phyloP scores from a whole-genome alignment of 2,797 vertebrate species.

The Acestrorhynchus altus region DNA sequence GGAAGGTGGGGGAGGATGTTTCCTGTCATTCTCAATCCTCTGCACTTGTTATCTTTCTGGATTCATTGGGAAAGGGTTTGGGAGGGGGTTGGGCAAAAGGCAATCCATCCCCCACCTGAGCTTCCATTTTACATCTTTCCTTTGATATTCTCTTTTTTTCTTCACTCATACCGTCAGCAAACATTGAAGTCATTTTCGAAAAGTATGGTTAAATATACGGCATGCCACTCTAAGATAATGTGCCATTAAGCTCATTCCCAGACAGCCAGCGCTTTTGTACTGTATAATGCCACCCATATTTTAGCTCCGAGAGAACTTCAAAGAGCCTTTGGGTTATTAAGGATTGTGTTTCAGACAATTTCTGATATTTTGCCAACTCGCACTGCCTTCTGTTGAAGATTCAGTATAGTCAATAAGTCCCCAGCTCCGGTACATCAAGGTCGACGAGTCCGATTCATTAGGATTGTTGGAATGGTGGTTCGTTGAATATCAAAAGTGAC shows the following conservation, averaged over 20 bases:
- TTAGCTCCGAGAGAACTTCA: conserved; percentile 47
- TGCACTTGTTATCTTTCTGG: conserved; percentile 39
- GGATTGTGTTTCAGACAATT: conserved; percentile 29
- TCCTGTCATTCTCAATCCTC: conserved; percentile 56
- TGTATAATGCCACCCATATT: conserved; percentile 29
- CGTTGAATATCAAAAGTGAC: conserved; percentile 47
- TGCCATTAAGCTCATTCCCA: conserved; percentile 46
- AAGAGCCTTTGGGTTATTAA: conserved; percentile 38
- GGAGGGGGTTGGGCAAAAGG: conserved; percentile 16
- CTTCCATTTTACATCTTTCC: conserved; percentile 35
- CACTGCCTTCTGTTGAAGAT: not conserved
- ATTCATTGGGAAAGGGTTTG: conserved; percentile 36
- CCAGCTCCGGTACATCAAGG: not conserved
- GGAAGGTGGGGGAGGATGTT: conserved; percentile 37
- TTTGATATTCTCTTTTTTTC: conserved; percentile 49
- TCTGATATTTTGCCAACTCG: conserved; percentile 35
- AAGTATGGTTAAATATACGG: conserved; percentile 39
- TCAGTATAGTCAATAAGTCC: not conserved
- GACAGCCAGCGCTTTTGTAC: conserved; percentile 24
- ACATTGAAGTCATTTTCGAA: conserved; percentile 40
- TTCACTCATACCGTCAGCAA: conserved; percentile 29
- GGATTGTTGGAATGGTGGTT: conserved; percentile 38
- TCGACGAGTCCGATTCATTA: conserved; percentile 50
- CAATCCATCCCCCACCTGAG: conserved; percentile 20
- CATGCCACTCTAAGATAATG: conserved; percentile 53